Evolutionary conservation across 2,888 invertebrate genomes (phyloP), one percentile per base, ranked within the genome.

Genomic region (Drosophila helvetica): DNA sequence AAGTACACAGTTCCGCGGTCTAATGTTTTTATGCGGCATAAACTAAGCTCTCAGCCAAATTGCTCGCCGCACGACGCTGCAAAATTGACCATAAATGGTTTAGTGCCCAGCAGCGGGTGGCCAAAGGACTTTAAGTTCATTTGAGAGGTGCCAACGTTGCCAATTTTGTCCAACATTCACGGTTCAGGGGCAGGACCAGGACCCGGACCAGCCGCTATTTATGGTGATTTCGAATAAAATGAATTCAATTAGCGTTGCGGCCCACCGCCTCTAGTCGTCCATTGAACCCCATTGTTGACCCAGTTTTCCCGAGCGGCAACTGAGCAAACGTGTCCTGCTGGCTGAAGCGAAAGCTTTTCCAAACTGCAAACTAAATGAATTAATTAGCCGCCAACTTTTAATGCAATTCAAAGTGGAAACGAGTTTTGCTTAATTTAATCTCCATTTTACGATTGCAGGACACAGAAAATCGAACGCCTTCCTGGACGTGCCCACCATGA

Each of bases 391-490:
- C 38, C 6, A n/a, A 38, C 2, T 6, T 15, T 38, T n/a, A 15
- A 38, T 38, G 38, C 7, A 38, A n/a, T 38, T n/a, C 2, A n/a
- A 7, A n/a, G 15, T 7, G 6, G 7, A 15, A 38, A 15, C 7
- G n/a, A n/a, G 15, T 38, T n/a, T 38, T n/a, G 38, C 38, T 38
- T n/a, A 50, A 69, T 60, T 67, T 46, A 54, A 65, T 70, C 42
- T 53, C 15, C 33, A 46, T 3, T 56, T n/a, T 1, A 7, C 5
- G 12, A 5, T 4, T 71, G 88, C 93, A 90, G 94, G 93, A 85
- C 93, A 93, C 69, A 93, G 95, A 79, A 95, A 94, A 91, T 94
- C 94, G 50, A 94, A 94, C 78, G 94, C 95, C 73, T 95, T 95
- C 90, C 92, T 95, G 76, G 95, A 95, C 90, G 95, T 95, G 52